Evolutionary conservation across 2,113 vertebrate species (phyloP).

Genomic region (Carassius carassius): DNA sequence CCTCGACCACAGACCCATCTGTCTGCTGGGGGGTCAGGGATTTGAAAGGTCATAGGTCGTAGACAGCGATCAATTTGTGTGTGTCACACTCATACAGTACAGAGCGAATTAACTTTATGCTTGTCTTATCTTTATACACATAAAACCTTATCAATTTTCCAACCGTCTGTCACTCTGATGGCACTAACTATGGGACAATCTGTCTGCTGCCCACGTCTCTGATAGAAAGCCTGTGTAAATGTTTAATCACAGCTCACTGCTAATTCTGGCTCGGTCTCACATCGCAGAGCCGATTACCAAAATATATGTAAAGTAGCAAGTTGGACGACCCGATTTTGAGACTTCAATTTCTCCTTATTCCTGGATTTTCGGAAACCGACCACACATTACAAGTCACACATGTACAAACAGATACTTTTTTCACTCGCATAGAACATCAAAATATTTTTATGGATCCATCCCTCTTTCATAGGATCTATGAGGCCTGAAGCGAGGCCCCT

Average conservation of each 20-base stretch:
- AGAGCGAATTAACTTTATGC: neutral
- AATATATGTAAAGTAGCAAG: neutral
- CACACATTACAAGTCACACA: neutral
- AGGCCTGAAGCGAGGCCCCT: constrained; percentile 4
- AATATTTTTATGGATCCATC: constrained; percentile 55
- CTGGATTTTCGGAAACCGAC: neutral
- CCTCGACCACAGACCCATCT: constrained; percentile 61
- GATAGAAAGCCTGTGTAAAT: constrained; percentile 26
- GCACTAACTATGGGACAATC: neutral
- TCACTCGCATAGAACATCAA: constrained; percentile 31
- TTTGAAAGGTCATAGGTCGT: constrained; percentile 64
- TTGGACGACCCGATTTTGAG: neutral
- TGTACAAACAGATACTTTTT: constrained; percentile 9
- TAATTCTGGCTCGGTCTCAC: neutral
- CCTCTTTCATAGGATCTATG: constrained; percentile 31
- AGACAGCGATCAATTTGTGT: constrained; percentile 71
- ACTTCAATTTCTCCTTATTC: constrained; percentile 4
- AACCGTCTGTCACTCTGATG: neutral
- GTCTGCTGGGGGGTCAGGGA: constrained; percentile 56
- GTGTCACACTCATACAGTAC: neutral
- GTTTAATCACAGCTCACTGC: constrained; percentile 32
- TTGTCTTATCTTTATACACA: constrained; percentile 7
- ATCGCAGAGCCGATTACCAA: neutral
- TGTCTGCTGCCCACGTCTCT: constrained; percentile 28
- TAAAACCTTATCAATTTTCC: neutral